Percentiles rank a stretch among this genome's conserved stretches.
Conservation (phyloP, 2,113 vertebrate species). For the Muntiacus muntjak region DNA sequence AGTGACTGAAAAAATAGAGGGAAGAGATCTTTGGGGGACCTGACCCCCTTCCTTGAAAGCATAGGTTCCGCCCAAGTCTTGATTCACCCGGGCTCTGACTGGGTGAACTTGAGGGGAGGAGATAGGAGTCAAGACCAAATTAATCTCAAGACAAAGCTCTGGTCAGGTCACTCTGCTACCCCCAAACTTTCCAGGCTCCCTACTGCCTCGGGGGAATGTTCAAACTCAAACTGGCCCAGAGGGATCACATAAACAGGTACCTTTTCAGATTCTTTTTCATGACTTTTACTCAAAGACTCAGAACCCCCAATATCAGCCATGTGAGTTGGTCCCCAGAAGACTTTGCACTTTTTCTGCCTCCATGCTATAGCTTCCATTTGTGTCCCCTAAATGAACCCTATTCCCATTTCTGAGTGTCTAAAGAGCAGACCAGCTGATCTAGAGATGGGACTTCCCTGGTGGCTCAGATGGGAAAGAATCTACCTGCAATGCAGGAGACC, state of each 20-base stretch:
- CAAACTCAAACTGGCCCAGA: neutral
- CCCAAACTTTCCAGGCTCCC: neutral
- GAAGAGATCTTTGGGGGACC: neutral
- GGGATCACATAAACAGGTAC: neutral
- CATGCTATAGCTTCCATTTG: neutral
- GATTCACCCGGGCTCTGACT: neutral
- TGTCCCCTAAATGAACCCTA: neutral
- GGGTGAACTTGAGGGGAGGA: neutral
- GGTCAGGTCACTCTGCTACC: neutral
- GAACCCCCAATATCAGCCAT: neutral
- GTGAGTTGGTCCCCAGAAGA: neutral
- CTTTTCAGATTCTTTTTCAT: neutral
- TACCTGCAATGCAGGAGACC: neutral
- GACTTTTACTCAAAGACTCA: neutral
- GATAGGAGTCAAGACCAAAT: neutral
- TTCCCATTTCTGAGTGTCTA: neutral
- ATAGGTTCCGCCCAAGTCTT: neutral
- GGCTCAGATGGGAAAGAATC: neutral
- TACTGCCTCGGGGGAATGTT: neutral
- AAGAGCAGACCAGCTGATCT: neutral
- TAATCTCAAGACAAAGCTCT: slow-evolving; percentile 1
- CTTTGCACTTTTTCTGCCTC: neutral
- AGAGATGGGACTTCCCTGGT: too few species aligned
- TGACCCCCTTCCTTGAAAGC: neutral
- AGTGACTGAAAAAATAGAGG: slow-evolving; percentile 63